Evolutionary conservation across 2,888 invertebrate genomes (phyloP).

Genomic region (Lithodes maja): DNA sequence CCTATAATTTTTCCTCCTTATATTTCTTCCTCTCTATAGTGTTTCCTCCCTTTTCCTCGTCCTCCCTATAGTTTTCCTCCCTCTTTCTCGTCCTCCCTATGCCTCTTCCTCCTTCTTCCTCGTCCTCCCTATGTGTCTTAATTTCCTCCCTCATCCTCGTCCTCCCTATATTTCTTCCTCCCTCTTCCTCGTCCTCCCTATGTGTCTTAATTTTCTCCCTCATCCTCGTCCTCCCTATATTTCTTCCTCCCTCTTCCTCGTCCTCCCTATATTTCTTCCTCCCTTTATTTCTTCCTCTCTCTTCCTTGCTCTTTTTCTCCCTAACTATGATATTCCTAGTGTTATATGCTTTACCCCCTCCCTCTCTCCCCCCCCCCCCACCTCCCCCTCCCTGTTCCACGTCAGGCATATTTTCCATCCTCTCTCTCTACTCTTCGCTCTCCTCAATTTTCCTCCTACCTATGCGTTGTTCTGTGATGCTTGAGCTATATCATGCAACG

Average conservation of each 20-base stretch:
- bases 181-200: no score
- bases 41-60: neutral
- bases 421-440: no score
- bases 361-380: neutral
- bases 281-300: constrained; percentile 4
- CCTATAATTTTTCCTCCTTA: neutral
- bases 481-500: no score
- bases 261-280: neutral
- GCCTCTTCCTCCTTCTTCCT: neutral
- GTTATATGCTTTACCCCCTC: neutral
- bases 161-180: neutral
- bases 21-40: neutral
- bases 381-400: no score
- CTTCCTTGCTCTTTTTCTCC: neutral
- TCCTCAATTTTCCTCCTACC: no score
- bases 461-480: no score
- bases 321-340: neutral
- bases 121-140: neutral
- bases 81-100: neutral
- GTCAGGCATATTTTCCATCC: no score
- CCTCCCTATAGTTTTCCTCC: neutral
- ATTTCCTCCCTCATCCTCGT: neutral
- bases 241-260: no score
- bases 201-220: neutral
- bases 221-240: neutral